Conservation (phyloP, 1,140 invertebrate genomes). For the Drosophila kurseongensis region DNA sequence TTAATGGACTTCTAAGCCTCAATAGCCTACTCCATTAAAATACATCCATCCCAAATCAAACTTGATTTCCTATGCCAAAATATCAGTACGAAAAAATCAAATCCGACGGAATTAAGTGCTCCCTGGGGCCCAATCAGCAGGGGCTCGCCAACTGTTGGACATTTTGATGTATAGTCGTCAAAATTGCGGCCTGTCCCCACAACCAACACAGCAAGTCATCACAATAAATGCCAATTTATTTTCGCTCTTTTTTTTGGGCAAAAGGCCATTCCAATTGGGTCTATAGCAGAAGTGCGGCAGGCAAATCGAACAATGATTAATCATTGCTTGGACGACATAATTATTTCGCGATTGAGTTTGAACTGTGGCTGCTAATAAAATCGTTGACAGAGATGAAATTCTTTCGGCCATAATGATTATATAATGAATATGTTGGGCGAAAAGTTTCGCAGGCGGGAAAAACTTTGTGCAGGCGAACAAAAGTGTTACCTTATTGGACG, state of each 20-base stretch:
- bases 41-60: conserved; percentile 2
- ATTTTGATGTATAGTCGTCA: conserved; percentile 52
- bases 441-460: conserved; percentile 19
- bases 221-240: conserved; percentile 76
- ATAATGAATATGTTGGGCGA: conserved; percentile 70
- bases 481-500: conserved; percentile 79
- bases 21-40: conserved; percentile 18
- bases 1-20: conserved; percentile 28
- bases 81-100: conserved; percentile 25
- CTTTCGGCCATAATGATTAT: conserved; percentile 60
- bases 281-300: conserved; percentile 12
- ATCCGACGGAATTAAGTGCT: conserved; percentile 53
- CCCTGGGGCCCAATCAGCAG: conserved; percentile 53
- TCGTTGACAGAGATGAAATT: conserved; percentile 48
- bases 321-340: conserved; percentile 67
- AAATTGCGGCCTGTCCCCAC: conserved; percentile 17
- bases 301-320: conserved; percentile 70
- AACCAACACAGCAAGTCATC: conserved; percentile 36
- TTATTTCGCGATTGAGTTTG: conserved; percentile 51
- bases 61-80: conserved; percentile 16
- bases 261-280: conserved; percentile 8
- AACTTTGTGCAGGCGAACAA: conserved; percentile 44
- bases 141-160: conserved; percentile 46
- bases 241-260: conserved; percentile 23
- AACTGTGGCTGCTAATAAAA: conserved; percentile 52